Evolutionary conservation across 2,113 vertebrate species (phyloP), one percentile per base, ranked within the genome.

Genomic region (Eolophus roseicapilla): DNA sequence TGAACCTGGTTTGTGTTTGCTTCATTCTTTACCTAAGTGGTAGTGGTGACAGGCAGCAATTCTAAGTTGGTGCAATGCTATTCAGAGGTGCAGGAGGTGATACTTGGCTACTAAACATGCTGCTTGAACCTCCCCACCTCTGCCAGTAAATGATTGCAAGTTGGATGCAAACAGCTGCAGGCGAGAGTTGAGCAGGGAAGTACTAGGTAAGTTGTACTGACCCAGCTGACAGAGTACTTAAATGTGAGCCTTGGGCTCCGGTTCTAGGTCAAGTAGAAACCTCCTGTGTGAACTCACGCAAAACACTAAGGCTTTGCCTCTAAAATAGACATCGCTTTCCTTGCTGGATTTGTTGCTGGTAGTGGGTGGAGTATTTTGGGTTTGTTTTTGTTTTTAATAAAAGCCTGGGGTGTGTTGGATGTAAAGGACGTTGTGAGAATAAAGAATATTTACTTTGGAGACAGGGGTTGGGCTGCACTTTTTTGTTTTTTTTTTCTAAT

Each of bases 361-460:
- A 27, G 31, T 37, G 31, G 8, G 18, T 47, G 24, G 50, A 3
- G 2, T 18, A 37, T 3, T 78, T 75, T 69, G n/a, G 9, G 37
- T 86, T 88, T 81, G 29, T 23, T 49, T 86, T 94, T 60, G 10
- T 18, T 79, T 92, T 94, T 50, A 70, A 85, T 53, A 90, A 87
- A 90, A 76, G 35, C 35, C 11, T 23, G 17, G 17, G 2, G 3
- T 80, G 12, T 35, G 81, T 69, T 88, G 57, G 21, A 65, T 39
- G 28, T 49, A 59, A 73, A 86, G 44, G 17, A 44, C 19, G 37
- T 37, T n/a, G 12, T 65, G n/a, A 90, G 47, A 82, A 90, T 69
- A 60, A 70, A 81, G 44, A 82, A 37, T 88, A 83, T 92, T 95
- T 92, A 78, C 78, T 96, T 96, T 88, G 86, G 88, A 85, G 41